Evolutionary conservation across 2,113 vertebrate species (phyloP), one percentile per base, ranked within the genome.

Genomic region (Acanthisitta chloris): DNA sequence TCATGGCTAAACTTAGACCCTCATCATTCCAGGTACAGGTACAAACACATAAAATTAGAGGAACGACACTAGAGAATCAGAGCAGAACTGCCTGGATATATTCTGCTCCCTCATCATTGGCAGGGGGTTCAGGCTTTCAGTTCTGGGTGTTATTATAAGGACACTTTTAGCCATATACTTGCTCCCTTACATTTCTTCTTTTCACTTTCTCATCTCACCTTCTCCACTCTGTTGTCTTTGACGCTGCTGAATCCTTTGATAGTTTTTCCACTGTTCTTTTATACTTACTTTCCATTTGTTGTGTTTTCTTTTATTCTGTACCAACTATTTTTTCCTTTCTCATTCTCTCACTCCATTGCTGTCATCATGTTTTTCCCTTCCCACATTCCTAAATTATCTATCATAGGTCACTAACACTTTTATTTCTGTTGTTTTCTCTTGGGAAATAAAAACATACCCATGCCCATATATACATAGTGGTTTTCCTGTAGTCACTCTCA

Each of bases 221-320:
- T 87, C 90, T 96, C 73, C 67, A 14, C 64, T 93, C 64, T 86
- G 54, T 76, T 85, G 42, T 72, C 67, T 89, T 94, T 92, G 91
- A 74, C 1, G 6, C 83, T 3, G 6, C 67, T 81, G 8, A 85
- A 76, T 94, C 81, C 72, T 96, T 92, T 90, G 81, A 92, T 92
- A 92, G 12, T 71, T 92, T 97, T 96, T 95, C 96, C 96, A 94
- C 76, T 81, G 59, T 80, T 70, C 64, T 86, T 95, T 83, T 78
- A 21, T 72, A 73, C 46, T 82, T 82, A 82, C 24, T 96, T 96
- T 96, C 96, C 92, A 62, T 90, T 90, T 1, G 7, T 86, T 93
- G 42, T 71, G 46, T 81, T 94, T 94, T 90, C 74, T 76, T 96
- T 90, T 92, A 86, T 90, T 86, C 79, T 90, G 31, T 77, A 69